Base-by-base conservation (phyloP, 2,113 vertebrate species). In the Sorex fumeus region DNA sequence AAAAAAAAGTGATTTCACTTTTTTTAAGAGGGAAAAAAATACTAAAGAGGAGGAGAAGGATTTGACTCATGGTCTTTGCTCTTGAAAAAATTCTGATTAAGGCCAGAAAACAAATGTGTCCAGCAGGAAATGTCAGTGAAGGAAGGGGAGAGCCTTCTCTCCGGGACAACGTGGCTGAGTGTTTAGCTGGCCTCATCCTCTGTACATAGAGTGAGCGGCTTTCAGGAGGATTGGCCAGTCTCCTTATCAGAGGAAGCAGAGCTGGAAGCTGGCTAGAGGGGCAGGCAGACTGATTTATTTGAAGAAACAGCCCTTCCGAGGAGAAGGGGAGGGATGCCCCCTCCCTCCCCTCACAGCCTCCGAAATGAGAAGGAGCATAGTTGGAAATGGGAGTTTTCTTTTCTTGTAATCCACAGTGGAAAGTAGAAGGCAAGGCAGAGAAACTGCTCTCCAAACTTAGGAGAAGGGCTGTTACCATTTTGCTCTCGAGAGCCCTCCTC, bases 331-430 rank as follows among this genome's bases (percentile, higher is more conserved):
- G 57, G 57, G 21, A 23, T 25, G 30, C 47, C 23, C 0, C 8
- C 23, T 82, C 36, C 50, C 9, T 27, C 27, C 19, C 34, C 12
- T 71, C 15, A 1, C 62, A 72, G 72, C 32, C 47, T 64, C 47
- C 40, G 67, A 69, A 72, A 79, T 74, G 77, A 81, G 32, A 71
- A 71, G 67, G n/a, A 13, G 11, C 32, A 23, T 11, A 53, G 16
- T 4, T 78, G 72, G 77, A 92, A 92, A 92, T 28, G 43, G 19
- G 43, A 9, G 9, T n/a, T 71, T 84, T 80, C 45, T 88, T 91
- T 94, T 30, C 80, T 80, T 53, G 76, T 76, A 84, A 70, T 82
- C 77, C 60, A 27, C 40, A 32, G 69, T 71, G 69, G 74, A 92
- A 94, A 79, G 76, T 30, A 23, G 80, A 28, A 57, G 50, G n/a